A percentile compares a stretch with the other conserved stretches of the same genome.
Evolutionary conservation across 2,113 vertebrate species (phyloP).

Genomic region (Caranx melampygus): DNA sequence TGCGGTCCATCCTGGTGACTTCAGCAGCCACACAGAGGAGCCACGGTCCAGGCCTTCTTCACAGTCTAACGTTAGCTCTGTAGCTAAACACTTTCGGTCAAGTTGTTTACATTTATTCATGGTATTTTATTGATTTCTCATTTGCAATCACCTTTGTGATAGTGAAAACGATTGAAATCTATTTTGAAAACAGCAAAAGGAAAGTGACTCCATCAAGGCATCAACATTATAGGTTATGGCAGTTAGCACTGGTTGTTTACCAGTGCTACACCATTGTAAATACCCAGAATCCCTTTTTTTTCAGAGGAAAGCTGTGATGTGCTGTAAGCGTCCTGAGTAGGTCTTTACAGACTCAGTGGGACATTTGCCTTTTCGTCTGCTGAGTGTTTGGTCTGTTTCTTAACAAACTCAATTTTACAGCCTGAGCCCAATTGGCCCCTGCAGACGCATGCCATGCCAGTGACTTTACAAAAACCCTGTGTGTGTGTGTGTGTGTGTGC

Average conservation of each 20-base stretch:
- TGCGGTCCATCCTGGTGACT: no score
- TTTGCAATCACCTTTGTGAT: no score
- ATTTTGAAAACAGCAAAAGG: no score
- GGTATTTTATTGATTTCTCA: no score
- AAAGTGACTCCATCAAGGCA: not conserved
- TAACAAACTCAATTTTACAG: conserved; percentile 66
- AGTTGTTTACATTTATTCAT: no score
- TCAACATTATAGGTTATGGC: not conserved
- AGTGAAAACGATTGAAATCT: no score
- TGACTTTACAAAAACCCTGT: conserved; percentile 33
- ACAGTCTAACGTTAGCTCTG: no score
- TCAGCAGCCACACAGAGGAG: no score
- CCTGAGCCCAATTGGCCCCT: conserved; percentile 58
- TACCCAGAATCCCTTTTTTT: not conserved
- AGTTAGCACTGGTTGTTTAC: not conserved
- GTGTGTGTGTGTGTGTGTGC: conserved; percentile 19
- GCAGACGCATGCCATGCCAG: conserved; percentile 57
- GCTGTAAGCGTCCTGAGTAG: conserved; percentile 34
- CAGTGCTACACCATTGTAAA: not conserved
- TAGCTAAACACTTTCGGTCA: no score
- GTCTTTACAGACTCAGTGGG: conserved; percentile 56
- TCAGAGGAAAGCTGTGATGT: conserved; percentile 23
- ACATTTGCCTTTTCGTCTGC: conserved; percentile 65
- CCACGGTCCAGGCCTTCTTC: no score
- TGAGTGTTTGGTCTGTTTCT: conserved; percentile 64